Evolutionary conservation across 1,140 invertebrate species (phyloP).

Genomic region (Zaprionus davidi): DNA sequence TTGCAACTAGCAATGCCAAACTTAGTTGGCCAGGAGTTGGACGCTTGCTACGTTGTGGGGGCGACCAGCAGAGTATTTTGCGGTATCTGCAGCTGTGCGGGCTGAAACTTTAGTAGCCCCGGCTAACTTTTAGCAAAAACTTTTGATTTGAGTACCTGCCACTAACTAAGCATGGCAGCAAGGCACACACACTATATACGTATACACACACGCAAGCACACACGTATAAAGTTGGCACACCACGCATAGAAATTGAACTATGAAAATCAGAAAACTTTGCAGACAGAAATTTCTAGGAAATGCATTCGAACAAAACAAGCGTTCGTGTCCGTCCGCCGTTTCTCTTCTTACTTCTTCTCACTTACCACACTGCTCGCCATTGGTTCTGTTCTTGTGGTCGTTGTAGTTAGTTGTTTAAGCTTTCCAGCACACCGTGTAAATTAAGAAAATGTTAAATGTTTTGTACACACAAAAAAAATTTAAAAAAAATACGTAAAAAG

Average conservation of each 20-base stretch:
- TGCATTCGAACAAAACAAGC: conserved; percentile 59
- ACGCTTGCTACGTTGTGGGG: conserved; percentile 18
- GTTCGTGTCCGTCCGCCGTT: conserved; percentile 1
- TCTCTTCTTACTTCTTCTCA: conserved; percentile 8
- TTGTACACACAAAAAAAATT: conserved; percentile 22
- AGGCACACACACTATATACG: conserved; percentile 16
- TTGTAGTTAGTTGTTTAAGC: conserved; percentile 32
- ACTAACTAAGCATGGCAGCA: conserved; percentile 66
- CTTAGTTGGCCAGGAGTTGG: conserved; percentile 53
- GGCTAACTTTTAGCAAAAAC: conserved; percentile 79
- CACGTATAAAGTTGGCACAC: conserved; percentile 46
- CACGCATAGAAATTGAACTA: conserved; percentile 80
- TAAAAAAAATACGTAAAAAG: conserved; percentile 20
- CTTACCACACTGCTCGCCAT: conserved; percentile 67
- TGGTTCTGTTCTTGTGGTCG: conserved; percentile 21
- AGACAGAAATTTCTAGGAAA: conserved; percentile 73
- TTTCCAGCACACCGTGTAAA: conserved; percentile 12
- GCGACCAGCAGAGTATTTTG: conserved; percentile 42
- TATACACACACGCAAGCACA: conserved; percentile 27
- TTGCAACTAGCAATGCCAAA: conserved; percentile 42
- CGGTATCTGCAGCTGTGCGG: conserved; percentile 52
- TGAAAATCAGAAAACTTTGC: conserved; percentile 78
- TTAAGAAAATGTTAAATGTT: conserved; percentile 19
- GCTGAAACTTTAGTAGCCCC: conserved; percentile 72
- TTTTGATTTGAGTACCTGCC: conserved; percentile 79